phyloP scores from a whole-genome alignment of 2,797 vertebrate genomes.

The Oryzias sinensis region DNA sequence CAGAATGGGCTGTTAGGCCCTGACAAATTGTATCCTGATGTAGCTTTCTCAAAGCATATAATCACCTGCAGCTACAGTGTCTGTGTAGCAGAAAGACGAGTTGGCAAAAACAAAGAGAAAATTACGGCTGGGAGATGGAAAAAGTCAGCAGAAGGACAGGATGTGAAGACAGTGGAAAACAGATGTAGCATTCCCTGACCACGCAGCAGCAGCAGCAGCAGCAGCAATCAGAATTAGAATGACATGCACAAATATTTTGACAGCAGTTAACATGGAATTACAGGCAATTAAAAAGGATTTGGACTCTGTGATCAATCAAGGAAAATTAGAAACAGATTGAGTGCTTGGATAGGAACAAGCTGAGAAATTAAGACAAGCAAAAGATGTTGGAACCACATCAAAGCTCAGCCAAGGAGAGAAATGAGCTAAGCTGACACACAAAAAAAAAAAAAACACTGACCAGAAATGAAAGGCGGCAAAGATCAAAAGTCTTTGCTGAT shows the following conservation, averaged over 20 bases:
- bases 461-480: slow-evolving; percentile 56
- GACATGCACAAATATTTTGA: slow-evolving; percentile 81
- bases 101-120: slow-evolving; percentile 54
- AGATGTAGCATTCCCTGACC: slow-evolving; percentile 61
- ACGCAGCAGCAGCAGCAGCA: slow-evolving; percentile 15
- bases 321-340: slow-evolving; percentile 75
- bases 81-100: slow-evolving; percentile 36
- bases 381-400: slow-evolving; percentile 72
- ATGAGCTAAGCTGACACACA: slow-evolving; percentile 51
- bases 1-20: slow-evolving; percentile 86
- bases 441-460: slow-evolving; percentile 40
- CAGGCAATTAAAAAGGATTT: slow-evolving; percentile 75
- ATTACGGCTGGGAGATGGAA: slow-evolving; percentile 54
- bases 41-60: slow-evolving; percentile 75
- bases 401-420: slow-evolving; percentile 51
- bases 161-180: slow-evolving; percentile 65
- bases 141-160: slow-evolving; percentile 54
- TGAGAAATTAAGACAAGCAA: slow-evolving; percentile 63
- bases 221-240: slow-evolving; percentile 64
- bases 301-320: slow-evolving; percentile 67
- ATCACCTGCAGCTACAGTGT: slow-evolving; percentile 77
- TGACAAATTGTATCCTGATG: slow-evolving; percentile 85
- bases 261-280: slow-evolving; percentile 78
- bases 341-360: slow-evolving; percentile 50
- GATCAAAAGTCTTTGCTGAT: slow-evolving; percentile 63